phyloP scores from a whole-genome alignment of 2,888 invertebrate species.

The Archips xylosteana region DNA sequence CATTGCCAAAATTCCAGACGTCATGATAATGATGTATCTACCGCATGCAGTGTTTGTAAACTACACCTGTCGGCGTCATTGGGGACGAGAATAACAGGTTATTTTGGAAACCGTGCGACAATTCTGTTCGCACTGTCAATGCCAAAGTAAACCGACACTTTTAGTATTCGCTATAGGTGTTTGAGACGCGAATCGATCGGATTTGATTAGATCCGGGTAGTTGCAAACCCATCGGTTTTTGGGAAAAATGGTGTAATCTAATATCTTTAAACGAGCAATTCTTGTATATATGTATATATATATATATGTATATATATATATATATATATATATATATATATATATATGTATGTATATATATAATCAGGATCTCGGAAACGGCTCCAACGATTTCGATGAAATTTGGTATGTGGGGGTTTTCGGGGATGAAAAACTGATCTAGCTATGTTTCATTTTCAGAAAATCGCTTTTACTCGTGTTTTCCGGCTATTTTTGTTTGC shows the following conservation, averaged over 20 bases:
- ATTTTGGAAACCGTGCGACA: constrained; percentile 14
- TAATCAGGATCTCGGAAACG: no score
- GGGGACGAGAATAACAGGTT: constrained; percentile 17
- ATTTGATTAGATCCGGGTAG: background rate
- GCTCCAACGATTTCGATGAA: no score
- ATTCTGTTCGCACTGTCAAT: constrained; percentile 6
- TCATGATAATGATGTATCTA: constrained; percentile 47
- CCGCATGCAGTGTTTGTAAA: constrained; percentile 45
- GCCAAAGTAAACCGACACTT: constrained; percentile 1
- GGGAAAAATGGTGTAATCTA: background rate
- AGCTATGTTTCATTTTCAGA: no score
- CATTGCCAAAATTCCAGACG: constrained; percentile 46
- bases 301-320: no score
- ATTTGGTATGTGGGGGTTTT: no score
- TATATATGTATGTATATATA: no score
- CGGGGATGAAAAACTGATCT: no score
- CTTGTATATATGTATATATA: no score
- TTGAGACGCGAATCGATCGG: background rate
- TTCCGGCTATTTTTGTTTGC: no score
- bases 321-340: no score
- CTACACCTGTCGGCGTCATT: constrained; percentile 49
- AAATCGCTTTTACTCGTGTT: no score
- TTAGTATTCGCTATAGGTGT: background rate
- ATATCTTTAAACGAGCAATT: no score
- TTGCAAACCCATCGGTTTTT: background rate